These are phyloP conservation scores for Musca vetustissima DNA, from an alignment of 1,140 invertebrate genomes.

Conservation along the genomic window DNA sequence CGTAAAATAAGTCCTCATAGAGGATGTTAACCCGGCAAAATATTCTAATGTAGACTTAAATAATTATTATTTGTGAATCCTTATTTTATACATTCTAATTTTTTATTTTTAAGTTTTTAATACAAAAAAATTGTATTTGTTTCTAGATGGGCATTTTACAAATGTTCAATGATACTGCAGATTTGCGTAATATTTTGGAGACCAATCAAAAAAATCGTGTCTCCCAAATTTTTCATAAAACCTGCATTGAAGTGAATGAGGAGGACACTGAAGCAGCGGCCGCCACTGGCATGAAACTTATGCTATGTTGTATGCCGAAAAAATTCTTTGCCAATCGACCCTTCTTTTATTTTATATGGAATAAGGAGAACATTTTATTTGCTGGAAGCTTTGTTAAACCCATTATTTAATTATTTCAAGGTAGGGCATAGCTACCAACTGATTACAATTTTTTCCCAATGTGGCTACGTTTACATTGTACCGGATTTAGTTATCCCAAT, in stretches of 20 bases:
- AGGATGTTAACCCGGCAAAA: too few species aligned
- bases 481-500: too few species aligned
- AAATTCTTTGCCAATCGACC: conserved; percentile 41
- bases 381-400: conserved; percentile 17
- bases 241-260: conserved; percentile 65
- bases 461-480: too few species aligned
- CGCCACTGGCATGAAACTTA: conserved; percentile 54
- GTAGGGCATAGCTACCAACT: too few species aligned
- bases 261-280: conserved; percentile 65
- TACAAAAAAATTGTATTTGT: conserved; percentile 32
- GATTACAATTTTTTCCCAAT: too few species aligned
- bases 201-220: conserved; percentile 57
- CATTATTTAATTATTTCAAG: too few species aligned
- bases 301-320: conserved; percentile 46
- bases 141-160: conserved; percentile 62
- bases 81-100: too few species aligned
- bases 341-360: conserved; percentile 51
- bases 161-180: conserved; percentile 62
- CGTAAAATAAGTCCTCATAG: too few species aligned
- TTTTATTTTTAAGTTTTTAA: too few species aligned
- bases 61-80: too few species aligned
- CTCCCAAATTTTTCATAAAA: conserved; percentile 62
- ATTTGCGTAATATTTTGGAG: conserved; percentile 64
- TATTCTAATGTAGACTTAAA: too few species aligned
- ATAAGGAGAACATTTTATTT: conserved; percentile 48